Conservation (phyloP, 2,797 vertebrate genomes). For the Microctenopoma steveboyesi region DNA sequence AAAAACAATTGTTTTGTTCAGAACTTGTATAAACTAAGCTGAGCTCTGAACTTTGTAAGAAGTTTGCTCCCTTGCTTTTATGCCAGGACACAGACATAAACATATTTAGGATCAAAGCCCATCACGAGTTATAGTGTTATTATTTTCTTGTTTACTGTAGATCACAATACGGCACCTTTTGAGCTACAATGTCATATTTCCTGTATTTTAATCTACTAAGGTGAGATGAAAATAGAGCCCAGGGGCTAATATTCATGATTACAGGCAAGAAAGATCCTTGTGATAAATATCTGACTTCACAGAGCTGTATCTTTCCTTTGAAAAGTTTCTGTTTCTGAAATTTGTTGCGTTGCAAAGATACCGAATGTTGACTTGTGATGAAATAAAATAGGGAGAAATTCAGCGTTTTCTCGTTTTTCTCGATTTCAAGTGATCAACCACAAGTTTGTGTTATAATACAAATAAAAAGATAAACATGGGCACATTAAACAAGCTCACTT, state of each 20-base stretch:
- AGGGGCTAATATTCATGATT: slow-evolving; percentile 34
- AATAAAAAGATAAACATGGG: too few species aligned
- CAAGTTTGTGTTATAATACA: too few species aligned
- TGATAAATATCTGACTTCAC: slow-evolving; percentile 31
- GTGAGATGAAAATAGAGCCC: slow-evolving; percentile 9
- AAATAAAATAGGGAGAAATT: background rate
- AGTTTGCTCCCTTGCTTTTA: background rate
- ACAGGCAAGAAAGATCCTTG: slow-evolving; percentile 23
- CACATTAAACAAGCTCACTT: too few species aligned
- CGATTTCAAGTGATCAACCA: too few species aligned
- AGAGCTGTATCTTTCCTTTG: background rate
- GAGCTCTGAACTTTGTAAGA: background rate
- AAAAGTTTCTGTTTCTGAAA: background rate
- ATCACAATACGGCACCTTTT: background rate
- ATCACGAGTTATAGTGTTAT: background rate
- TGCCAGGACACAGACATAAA: background rate
- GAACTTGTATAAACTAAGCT: background rate
- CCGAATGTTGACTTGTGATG: background rate
- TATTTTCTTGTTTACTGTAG: slow-evolving; percentile 1
- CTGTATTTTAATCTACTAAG: slow-evolving; percentile 27
- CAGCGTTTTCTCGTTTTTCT: background rate
- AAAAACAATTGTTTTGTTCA: background rate
- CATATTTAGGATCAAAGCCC: slow-evolving; percentile 20
- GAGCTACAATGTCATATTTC: slow-evolving; percentile 9
- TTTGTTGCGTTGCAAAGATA: background rate